These are phyloP conservation scores for Rhinatrema bivittatum DNA, from an alignment of 2,797 vertebrate genomes.

Conservation along the genomic window DNA sequence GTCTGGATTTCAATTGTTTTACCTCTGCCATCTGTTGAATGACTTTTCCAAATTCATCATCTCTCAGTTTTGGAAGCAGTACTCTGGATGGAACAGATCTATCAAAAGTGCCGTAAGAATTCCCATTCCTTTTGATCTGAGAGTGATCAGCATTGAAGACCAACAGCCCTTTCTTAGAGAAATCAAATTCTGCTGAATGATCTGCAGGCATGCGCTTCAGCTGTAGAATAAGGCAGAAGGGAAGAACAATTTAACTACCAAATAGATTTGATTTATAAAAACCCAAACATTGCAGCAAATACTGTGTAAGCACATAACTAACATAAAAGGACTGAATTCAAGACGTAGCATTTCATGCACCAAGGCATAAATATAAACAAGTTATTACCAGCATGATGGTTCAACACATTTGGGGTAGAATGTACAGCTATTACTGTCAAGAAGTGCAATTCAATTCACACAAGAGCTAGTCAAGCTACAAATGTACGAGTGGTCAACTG, in stretches of 20 bases:
- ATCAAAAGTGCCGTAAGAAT: conserved; percentile 14
- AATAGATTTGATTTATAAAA: no score
- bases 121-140: conserved; percentile 23
- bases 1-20: no score
- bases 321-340: neutral
- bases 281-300: no score
- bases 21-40: conserved; percentile 78
- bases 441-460: neutral
- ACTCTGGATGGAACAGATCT: conserved; percentile 25
- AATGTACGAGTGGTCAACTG: neutral
- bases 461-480: neutral
- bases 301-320: neutral
- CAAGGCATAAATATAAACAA: neutral
- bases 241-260: conserved; percentile 3
- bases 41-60: conserved; percentile 68
- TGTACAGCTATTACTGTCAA: neutral
- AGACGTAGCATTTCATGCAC: neutral
- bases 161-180: conserved; percentile 82
- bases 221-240: conserved; percentile 42
- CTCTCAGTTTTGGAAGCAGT: conserved; percentile 46
- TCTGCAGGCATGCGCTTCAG: conserved; percentile 72
- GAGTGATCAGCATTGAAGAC: conserved; percentile 68
- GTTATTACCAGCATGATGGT: neutral
- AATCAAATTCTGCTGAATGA: conserved; percentile 71
- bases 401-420: neutral